Percentiles rank a stretch among this genome's conserved stretches.
Conservation (phyloP, 2,797 vertebrate species). For the Apodemus agrarius region DNA sequence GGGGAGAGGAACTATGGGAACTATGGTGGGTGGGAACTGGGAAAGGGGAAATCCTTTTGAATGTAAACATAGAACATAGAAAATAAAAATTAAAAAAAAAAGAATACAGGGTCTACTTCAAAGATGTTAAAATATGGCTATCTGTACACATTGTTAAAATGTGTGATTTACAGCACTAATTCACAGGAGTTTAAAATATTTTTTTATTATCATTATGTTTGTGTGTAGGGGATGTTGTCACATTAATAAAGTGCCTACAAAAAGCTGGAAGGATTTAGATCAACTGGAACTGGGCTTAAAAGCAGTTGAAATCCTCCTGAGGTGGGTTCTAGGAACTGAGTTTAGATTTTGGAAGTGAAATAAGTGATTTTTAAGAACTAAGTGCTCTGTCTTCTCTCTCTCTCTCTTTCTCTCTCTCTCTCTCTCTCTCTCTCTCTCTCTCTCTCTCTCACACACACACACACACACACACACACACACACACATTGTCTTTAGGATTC, state of each 20-base stretch:
- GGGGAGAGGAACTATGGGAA: too few species aligned
- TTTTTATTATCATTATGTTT: not conserved
- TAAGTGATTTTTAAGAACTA: not conserved
- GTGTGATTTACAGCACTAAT: not conserved
- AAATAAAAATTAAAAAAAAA: too few species aligned
- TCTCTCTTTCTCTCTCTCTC: too few species aligned
- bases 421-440: not conserved
- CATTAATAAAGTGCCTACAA: not conserved
- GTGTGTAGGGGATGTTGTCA: not conserved
- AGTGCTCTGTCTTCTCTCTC: not conserved
- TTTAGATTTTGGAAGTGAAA: not conserved
- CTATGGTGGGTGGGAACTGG: too few species aligned
- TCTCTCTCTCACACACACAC: not conserved
- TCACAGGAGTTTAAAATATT: too few species aligned
- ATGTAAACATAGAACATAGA: too few species aligned
- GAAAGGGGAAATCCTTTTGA: too few species aligned
- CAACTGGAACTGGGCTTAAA: not conserved
- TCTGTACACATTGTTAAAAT: not conserved
- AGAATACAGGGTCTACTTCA: not conserved
- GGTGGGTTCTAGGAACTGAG: not conserved
- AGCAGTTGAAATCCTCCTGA: not conserved
- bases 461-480: too few species aligned
- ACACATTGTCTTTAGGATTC: too few species aligned
- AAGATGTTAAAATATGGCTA: not conserved
- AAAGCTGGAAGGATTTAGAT: not conserved